Base-by-base conservation (phyloP, 2,113 vertebrate species). In the Todiramphus chloris region DNA sequence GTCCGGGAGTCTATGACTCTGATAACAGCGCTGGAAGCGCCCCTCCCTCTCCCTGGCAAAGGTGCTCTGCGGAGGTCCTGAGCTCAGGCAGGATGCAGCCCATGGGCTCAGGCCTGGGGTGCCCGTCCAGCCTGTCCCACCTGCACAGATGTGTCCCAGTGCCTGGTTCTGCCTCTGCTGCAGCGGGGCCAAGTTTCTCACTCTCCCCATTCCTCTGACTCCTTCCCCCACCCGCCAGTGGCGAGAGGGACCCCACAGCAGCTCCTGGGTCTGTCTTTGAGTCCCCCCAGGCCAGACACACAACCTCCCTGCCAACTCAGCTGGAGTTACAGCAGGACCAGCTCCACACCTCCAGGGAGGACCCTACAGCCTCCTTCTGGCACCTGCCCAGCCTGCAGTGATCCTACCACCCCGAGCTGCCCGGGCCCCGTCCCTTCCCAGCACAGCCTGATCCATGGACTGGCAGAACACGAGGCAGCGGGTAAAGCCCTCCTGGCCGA, bases 171-270 rank as follows among this genome's bases (percentile, higher is more conserved):
- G 33, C 78, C 33, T 30, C 33, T 12, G 28, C 44, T 77, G 39
- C 9, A 4, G 20, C 6, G 0, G 30, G 69, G 39, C 46, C 25
- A 5, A 37, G 33, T 27, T 62, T 35, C 46, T 30, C 46, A 55
- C 50, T 44, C 43, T 8, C 5, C 41, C 6, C 35, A 7, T 14
- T 48, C 35, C 0, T 5, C 10, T 1, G 31, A 24, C 14, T 13
- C 46, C 41, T 23, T 46, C n/a, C 44, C 63, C 18, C 25, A 5
- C 19, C 12, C 46, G 16, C 5, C 1, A 41, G 41, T 24, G 50
- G 7, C 5, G 11, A 39, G 16, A 55, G 28, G 50, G 50, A 77
- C 43, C 43, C 41, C 11, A 7, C 18, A 31, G 10, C 35, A 39
- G 30, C 4, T 53, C 19, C 43, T 2, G 12, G 27, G 10, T 18